phyloP scores from a whole-genome alignment of 1,140 invertebrate species.

The Kradibia gibbosae region DNA sequence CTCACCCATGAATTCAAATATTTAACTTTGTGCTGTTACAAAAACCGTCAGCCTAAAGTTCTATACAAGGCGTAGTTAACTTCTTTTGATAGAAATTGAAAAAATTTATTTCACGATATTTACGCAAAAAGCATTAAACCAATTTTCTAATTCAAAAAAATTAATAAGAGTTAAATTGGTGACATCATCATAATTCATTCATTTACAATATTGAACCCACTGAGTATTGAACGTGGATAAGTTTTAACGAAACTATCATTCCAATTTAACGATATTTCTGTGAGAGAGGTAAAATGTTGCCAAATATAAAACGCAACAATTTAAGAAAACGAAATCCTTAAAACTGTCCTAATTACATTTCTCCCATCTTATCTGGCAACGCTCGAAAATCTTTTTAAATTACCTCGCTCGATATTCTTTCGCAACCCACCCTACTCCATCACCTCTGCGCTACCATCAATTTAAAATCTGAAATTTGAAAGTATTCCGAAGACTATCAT shows the following conservation, averaged over 20 bases:
- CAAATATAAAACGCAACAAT: slow-evolving; percentile 10
- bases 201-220: background rate
- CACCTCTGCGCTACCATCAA: slow-evolving; percentile 50
- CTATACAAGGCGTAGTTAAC: background rate
- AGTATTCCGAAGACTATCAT: slow-evolving; percentile 12
- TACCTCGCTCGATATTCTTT: too few relatives aligned
- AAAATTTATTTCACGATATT: background rate
- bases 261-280: background rate
- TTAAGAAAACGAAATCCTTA: slow-evolving; percentile 24
- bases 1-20: background rate
- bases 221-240: background rate
- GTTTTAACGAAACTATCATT: background rate
- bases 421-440: too few relatives aligned
- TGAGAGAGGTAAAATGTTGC: background rate
- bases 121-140: background rate
- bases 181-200: background rate
- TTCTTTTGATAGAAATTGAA: background rate
- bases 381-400: slow-evolving; percentile 8
- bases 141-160: background rate
- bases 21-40: background rate
- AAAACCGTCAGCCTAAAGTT: background rate
- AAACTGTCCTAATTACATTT: slow-evolving; percentile 14
- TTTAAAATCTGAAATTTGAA: slow-evolving; percentile 38
- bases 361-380: slow-evolving; percentile 7
- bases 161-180: background rate